Percentiles rank a stretch among this genome's conserved stretches.
Conservation (phyloP, 2,888 invertebrate species). For the Parnassius orleans region DNA sequence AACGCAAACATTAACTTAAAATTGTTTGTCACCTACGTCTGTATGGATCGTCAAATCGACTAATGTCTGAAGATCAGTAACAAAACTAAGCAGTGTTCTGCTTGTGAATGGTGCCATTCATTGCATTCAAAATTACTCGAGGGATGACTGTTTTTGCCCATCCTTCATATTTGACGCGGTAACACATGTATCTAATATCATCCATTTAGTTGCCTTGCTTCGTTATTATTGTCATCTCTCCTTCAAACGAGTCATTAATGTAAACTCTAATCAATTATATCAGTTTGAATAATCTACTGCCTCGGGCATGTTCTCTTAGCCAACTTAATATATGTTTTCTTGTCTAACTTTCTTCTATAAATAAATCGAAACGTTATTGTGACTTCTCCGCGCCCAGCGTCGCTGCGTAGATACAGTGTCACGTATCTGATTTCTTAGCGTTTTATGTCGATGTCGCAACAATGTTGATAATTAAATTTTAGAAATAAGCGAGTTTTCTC, state of each 20-base stretch:
- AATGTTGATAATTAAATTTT: slow-evolving; percentile 77
- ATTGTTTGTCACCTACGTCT: slow-evolving; percentile 4
- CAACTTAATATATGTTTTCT: slow-evolving; percentile 28
- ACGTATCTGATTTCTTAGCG: slow-evolving; percentile 49
- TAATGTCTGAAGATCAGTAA: slow-evolving; percentile 36
- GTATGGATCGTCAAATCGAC: slow-evolving; percentile 39
- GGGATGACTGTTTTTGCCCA: slow-evolving; percentile 59
- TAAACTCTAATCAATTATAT: slow-evolving; percentile 62
- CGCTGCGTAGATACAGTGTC: slow-evolving; percentile 4
- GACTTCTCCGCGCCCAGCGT: slow-evolving; percentile 30
- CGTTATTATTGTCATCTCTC: slow-evolving; percentile 54
- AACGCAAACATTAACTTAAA: slow-evolving; percentile 22
- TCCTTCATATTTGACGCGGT: slow-evolving; percentile 69
- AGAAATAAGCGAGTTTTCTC: slow-evolving; percentile 59
- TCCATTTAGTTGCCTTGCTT: slow-evolving; percentile 65
- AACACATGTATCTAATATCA: slow-evolving; percentile 59
- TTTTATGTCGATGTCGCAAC: slow-evolving; percentile 64
- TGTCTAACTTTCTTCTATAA: slow-evolving; percentile 51
- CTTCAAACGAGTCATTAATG: slow-evolving; percentile 59
- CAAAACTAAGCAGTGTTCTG: slow-evolving; percentile 47
- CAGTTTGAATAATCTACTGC: slow-evolving; percentile 33
- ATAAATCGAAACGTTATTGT: slow-evolving; percentile 53
- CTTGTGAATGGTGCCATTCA: slow-evolving; percentile 51
- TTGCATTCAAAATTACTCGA: slow-evolving; percentile 47
- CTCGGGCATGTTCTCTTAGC: slow-evolving; percentile 11